Percentiles rank a stretch among this genome's conserved stretches.
Evolutionary conservation across 1,140 invertebrate genomes (phyloP).

Genomic region (Aradophagus sp.): DNA sequence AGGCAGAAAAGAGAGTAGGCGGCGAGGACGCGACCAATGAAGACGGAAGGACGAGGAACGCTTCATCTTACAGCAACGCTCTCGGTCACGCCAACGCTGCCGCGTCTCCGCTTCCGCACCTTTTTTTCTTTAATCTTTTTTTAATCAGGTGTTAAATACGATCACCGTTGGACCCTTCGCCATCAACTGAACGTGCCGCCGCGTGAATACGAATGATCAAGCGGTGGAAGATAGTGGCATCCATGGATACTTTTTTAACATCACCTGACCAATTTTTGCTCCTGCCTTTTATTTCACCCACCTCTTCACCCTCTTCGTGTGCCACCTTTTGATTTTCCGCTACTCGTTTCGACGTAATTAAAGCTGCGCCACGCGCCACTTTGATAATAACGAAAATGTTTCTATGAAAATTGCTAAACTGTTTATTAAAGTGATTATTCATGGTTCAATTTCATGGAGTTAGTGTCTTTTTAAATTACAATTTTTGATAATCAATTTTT

Average conservation of each 20-base stretch:
- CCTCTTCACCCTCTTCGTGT: neutral
- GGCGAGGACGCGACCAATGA: slow-evolving; percentile 40
- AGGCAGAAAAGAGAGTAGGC: slow-evolving; percentile 44
- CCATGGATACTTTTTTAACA: slow-evolving; percentile 32
- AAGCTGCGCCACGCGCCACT: neutral
- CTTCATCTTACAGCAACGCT: slow-evolving; percentile 65
- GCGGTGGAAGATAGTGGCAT: slow-evolving; percentile 41
- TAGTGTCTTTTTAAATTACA: too few relatives aligned
- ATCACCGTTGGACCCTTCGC: slow-evolving; percentile 58
- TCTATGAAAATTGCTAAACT: too few relatives aligned
- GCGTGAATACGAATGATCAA: slow-evolving; percentile 42
- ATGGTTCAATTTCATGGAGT: too few relatives aligned
- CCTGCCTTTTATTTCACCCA: neutral
- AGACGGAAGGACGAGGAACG: slow-evolving; percentile 42
- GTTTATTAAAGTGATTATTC: too few relatives aligned
- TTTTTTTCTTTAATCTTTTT: too few relatives aligned
- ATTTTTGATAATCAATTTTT: too few relatives aligned
- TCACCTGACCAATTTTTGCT: slow-evolving; percentile 12
- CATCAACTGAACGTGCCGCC: slow-evolving; percentile 27
- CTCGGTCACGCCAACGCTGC: slow-evolving; percentile 66
- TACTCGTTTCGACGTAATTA: neutral
- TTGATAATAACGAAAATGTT: too few relatives aligned
- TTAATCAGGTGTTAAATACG: slow-evolving; percentile 74
- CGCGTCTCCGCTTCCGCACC: slow-evolving; percentile 20
- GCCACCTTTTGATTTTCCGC: neutral